Percentiles rank a stretch among this genome's conserved stretches.
Evolutionary conservation across 2,888 invertebrate genomes (phyloP).

Genomic region (Mantis religiosa): DNA sequence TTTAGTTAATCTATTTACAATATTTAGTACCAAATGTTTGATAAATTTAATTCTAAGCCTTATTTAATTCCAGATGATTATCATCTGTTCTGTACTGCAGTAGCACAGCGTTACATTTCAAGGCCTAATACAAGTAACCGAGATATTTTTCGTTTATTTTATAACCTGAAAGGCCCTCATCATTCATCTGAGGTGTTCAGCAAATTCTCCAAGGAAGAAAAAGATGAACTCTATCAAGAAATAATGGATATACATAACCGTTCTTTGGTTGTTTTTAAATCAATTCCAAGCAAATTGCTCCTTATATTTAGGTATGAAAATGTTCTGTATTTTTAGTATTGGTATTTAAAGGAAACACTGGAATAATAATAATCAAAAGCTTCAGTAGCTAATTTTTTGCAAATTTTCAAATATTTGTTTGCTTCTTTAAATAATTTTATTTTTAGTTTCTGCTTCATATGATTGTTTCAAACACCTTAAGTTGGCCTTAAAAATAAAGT

Average conservation of each 20-base stretch:
- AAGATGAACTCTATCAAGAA: constrained; percentile 34
- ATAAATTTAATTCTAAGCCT: constrained; percentile 25
- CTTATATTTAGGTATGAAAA: constrained; percentile 36
- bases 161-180: constrained; percentile 33
- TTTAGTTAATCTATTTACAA: too few relatives aligned
- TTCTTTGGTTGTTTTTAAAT: constrained; percentile 37
- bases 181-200: constrained; percentile 28
- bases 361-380: too few relatives aligned
- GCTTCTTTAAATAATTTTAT: too few relatives aligned
- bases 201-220: constrained; percentile 37
- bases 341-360: too few relatives aligned
- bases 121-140: constrained; percentile 27
- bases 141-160: constrained; percentile 33
- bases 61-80: constrained; percentile 38
- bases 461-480: too few relatives aligned
- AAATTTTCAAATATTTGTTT: too few relatives aligned
- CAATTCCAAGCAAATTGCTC: constrained; percentile 37
- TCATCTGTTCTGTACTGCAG: constrained; percentile 41
- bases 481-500: too few relatives aligned
- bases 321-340: neutral
- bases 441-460: too few relatives aligned
- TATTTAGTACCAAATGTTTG: neutral
- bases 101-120: constrained; percentile 40
- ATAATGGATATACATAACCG: constrained; percentile 36
- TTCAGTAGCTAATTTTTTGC: too few relatives aligned